Evolutionary conservation across 2,888 invertebrate species (phyloP).

Genomic region (Theodoxus fluviatilis): DNA sequence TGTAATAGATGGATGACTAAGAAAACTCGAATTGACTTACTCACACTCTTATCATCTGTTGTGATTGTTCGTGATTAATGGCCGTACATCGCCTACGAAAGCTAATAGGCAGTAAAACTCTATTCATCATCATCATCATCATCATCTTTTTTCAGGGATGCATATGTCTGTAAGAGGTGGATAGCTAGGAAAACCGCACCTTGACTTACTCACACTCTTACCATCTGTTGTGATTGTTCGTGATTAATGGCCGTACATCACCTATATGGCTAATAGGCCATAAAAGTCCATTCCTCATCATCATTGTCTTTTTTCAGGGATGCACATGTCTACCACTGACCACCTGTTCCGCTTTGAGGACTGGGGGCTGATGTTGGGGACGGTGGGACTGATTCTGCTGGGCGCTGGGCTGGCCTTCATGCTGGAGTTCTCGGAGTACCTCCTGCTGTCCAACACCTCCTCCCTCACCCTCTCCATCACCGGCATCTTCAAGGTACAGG

Average conservation of each 20-base stretch:
- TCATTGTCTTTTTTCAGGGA: slow-evolving; percentile 63
- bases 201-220: no score
- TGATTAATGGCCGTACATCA: background rate
- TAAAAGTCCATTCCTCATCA: background rate
- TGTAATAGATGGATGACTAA: no score
- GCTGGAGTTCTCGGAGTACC: slow-evolving; percentile 84
- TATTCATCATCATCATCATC: no score
- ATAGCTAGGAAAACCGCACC: no score
- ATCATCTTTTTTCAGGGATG: no score
- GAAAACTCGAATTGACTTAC: no score
- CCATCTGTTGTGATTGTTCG: no score
- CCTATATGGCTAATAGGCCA: background rate
- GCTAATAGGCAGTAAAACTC: no score
- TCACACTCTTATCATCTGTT: no score
- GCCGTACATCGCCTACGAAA: no score
- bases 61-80: no score
- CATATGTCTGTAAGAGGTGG: no score
- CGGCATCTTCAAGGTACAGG: slow-evolving; percentile 93
- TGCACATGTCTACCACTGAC: slow-evolving; percentile 67
- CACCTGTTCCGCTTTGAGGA: slow-evolving; percentile 68
- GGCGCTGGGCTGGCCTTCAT: slow-evolving; percentile 64
- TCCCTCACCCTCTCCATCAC: slow-evolving; percentile 94
- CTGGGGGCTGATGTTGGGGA: slow-evolving; percentile 45
- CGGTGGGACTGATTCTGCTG: slow-evolving; percentile 61
- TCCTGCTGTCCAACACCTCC: slow-evolving; percentile 91